Percentiles rank a stretch among this genome's conserved stretches.
Conservation (phyloP, 1,140 invertebrate genomes). For the Parapsyche elsis region DNA sequence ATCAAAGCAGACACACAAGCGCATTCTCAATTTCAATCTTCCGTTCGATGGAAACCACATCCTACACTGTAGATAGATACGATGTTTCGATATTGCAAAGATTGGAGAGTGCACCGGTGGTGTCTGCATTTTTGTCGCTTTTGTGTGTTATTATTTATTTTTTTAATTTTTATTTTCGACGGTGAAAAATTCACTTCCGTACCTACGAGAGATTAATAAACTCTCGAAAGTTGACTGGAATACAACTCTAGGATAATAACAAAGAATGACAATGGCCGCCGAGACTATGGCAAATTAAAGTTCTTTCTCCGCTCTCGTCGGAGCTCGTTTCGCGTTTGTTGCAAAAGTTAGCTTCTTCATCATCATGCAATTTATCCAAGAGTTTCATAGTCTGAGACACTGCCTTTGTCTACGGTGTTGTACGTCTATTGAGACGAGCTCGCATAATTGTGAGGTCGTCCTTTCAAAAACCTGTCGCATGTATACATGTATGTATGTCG, state of each 20-base stretch:
- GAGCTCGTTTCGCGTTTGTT: conserved; percentile 1
- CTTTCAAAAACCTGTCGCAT: too few relatives aligned
- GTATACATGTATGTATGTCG: too few relatives aligned
- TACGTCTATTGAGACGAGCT: not conserved
- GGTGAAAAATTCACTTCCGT: conserved; percentile 2
- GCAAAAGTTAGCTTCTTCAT: conserved; percentile 13
- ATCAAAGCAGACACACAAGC: too few relatives aligned
- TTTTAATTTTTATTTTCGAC: not conserved
- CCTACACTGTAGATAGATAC: too few relatives aligned
- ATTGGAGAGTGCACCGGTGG: not conserved
- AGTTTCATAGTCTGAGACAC: not conserved
- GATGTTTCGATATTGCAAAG: not conserved
- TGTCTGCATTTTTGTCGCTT: too few relatives aligned
- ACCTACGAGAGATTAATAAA: conserved; percentile 1
- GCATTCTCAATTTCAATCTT: too few relatives aligned
- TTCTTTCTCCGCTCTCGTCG: not conserved
- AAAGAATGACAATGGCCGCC: conserved; percentile 23
- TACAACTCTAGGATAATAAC: conserved; percentile 13
- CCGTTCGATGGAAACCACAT: too few relatives aligned
- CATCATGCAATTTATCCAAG: conserved; percentile 16
- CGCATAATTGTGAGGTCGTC: not conserved
- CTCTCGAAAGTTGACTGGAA: conserved; percentile 6
- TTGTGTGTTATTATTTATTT: not conserved
- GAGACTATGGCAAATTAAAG: conserved; percentile 3
- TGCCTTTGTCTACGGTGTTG: not conserved